Base-by-base conservation (phyloP, 2,888 invertebrate genomes). In the Toxonevra muliebris region DNA sequence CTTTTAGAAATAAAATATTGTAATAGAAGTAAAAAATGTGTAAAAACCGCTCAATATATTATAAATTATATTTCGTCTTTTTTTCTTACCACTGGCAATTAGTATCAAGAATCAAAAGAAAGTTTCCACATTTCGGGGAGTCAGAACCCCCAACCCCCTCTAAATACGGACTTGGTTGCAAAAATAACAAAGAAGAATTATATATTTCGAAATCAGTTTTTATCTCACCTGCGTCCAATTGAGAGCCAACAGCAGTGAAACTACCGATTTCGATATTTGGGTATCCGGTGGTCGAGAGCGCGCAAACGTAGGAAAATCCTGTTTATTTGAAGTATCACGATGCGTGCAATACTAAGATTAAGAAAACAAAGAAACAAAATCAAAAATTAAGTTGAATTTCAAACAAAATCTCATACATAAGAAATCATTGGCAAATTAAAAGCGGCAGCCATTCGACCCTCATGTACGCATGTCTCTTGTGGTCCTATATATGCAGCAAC, bases 391-490 rank as follows among this genome's bases (percentile, higher is more conserved):
- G 13, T 11, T 62, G 42, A 17, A 40, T 12, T 54, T 10, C 17
- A 15, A 30, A 53, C 5, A 13, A 59, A 13, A 61, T 61, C 2
- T 92, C 95, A 92, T 86, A 97, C 97, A 83, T 97, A 97, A 74
- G 97, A 97, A 80, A 97, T 93, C 97, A 97, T 97, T 7, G 96
- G 96, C 60, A 96, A 87, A 85, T 97, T 96, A 86, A 97, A 96
- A 53, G 96, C 93, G 1, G 96, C 93, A 0, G 97, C 96, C 90
- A 97, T 93, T 74, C 93, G 90, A 0, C 94, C 97, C 85, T 97
- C 97, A 84, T 96, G 95, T 19, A 94, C 91, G 84, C 97, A 96
- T 0, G 95, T 86, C 74, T 86, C 86, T 80, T 94, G 93, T 0
- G 94, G 94, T 0, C 96, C 97, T 75, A 97, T 93, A 82, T 94